These are phyloP conservation scores for Menura novaehollandiae DNA, from an alignment of 2,113 vertebrate species.

Conservation along the genomic window DNA sequence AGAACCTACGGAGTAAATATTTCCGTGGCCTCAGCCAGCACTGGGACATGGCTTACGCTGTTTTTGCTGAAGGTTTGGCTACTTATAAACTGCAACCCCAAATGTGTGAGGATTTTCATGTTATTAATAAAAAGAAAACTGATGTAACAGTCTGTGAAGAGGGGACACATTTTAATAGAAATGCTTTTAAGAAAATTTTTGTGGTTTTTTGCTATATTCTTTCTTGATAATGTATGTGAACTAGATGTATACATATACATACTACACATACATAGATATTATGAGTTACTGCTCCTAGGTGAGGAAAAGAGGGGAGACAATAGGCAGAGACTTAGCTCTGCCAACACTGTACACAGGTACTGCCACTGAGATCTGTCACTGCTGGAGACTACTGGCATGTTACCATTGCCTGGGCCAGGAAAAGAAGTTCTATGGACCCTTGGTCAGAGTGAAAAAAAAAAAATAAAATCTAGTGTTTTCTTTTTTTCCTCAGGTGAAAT, in stretches of 20 bases:
- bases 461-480: background rate
- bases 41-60: background rate
- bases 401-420: background rate
- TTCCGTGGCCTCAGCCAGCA: background rate
- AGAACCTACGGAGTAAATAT: background rate
- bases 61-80: background rate
- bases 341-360: background rate
- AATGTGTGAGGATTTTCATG: background rate
- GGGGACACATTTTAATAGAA: background rate
- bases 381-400: background rate
- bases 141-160: background rate
- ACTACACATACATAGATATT: fast-evolving
- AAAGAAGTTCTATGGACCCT: background rate
- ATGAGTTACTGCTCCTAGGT: background rate
- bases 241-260: background rate
- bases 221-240: background rate
- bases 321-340: background rate
- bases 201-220: background rate
- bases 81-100: background rate
- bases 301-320: background rate
- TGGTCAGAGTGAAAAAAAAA: background rate
- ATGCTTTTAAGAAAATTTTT: background rate
- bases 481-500: background rate
- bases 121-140: background rate
- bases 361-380: background rate